A percentile compares a stretch with the other conserved stretches of the same genome.
Evolutionary conservation across 23 tunicate genomes (phyloP).

Genomic region (Halocynthia aurantium): DNA sequence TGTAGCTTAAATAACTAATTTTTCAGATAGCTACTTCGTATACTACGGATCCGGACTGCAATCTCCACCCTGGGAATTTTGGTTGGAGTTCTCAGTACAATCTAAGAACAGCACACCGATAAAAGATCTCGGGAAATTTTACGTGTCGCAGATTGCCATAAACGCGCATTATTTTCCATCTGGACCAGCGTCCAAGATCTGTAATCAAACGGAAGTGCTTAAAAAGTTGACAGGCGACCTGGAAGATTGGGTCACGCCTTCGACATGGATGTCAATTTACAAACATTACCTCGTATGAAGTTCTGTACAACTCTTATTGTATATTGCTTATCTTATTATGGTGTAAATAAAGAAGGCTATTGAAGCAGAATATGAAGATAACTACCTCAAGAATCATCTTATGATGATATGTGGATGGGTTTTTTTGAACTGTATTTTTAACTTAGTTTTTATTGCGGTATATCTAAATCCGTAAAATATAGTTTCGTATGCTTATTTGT

Average conservation of each 20-base stretch:
- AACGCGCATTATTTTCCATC: constrained; percentile 46
- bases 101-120: background rate
- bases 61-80: constrained; percentile 42
- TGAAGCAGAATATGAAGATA: too few relatives aligned
- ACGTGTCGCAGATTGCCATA: constrained; percentile 27
- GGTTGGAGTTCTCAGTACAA: constrained; percentile 41
- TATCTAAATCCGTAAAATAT: too few relatives aligned
- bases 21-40: constrained; percentile 36
- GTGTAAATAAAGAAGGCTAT: too few relatives aligned
- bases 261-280: constrained; percentile 60
- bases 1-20: too few relatives aligned
- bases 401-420: too few relatives aligned
- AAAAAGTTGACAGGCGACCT: constrained; percentile 21
- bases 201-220: constrained; percentile 38
- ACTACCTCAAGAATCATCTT: too few relatives aligned
- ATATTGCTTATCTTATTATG: too few relatives aligned
- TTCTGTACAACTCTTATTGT: too few relatives aligned
- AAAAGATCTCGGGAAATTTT: background rate
- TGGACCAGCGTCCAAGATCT: constrained; percentile 11
- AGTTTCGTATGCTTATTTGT: too few relatives aligned
- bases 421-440: too few relatives aligned
- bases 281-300: constrained; percentile 44
- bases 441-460: too few relatives aligned
- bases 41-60: constrained; percentile 49
- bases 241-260: constrained; percentile 63